A percentile compares a stretch with the other conserved stretches of the same genome.
phyloP scores from a whole-genome alignment of 2,888 invertebrate genomes.

The Ceratothoa steindachneri region DNA sequence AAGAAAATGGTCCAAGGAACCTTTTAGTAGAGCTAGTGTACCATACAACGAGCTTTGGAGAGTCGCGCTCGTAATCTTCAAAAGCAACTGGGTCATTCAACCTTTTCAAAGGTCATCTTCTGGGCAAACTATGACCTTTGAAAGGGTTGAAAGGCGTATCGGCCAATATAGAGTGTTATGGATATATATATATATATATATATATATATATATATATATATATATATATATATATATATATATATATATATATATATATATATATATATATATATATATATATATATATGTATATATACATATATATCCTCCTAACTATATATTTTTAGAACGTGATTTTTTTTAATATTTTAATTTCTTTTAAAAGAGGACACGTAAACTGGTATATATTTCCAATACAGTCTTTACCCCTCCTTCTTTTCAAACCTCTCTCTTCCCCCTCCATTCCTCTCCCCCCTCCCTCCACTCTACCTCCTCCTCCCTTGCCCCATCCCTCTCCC shows the following conservation, averaged over 20 bases:
- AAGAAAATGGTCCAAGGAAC: too few species aligned
- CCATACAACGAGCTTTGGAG: too few species aligned
- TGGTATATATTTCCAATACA: neutral
- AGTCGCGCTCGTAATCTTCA: too few species aligned
- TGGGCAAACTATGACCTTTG: too few species aligned
- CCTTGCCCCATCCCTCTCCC: neutral
- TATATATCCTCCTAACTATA: too few species aligned
- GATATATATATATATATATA: conserved; percentile 1
- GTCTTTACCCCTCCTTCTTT: neutral
- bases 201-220: neutral
- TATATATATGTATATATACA: conserved; percentile 7
- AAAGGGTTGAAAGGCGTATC: too few species aligned
- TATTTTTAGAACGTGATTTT: too few species aligned
- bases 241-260: neutral
- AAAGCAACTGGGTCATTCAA: too few species aligned
- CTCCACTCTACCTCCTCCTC: neutral
- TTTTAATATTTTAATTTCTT: too few species aligned
- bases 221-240: conserved; percentile 5
- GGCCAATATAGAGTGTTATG: neutral
- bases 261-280: conserved; percentile 6
- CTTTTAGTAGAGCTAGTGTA: too few species aligned
- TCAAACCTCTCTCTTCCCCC: neutral
- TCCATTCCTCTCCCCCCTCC: neutral
- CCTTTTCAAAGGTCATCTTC: too few species aligned
- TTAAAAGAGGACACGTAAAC: too few species aligned